Conservation (phyloP, 1,140 invertebrate genomes). For the Lucilia cuprina region DNA sequence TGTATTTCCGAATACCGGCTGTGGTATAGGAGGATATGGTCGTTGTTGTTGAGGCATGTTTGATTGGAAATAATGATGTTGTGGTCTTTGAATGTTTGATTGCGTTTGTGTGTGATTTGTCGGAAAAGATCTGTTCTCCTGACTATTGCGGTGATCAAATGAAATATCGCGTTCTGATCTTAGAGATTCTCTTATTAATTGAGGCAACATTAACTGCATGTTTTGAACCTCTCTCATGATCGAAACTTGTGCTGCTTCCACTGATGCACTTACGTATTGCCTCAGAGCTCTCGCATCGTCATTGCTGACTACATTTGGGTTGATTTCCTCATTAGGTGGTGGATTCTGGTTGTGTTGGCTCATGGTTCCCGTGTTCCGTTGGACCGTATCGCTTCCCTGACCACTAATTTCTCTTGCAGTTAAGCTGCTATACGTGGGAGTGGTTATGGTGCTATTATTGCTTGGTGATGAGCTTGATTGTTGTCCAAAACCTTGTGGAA, state of each 20-base stretch:
- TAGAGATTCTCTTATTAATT: neutral
- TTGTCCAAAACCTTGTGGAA: no score
- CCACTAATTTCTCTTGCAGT: neutral
- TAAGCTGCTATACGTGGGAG: neutral
- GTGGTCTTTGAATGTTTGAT: no score
- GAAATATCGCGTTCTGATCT: neutral
- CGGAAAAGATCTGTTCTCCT: no score
- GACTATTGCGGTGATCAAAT: neutral
- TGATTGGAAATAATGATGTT: no score
- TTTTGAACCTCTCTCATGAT: neutral
- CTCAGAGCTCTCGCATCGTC: neutral
- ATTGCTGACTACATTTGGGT: no score
- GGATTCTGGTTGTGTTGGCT: neutral
- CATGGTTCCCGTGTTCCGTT: neutral
- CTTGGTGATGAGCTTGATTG: no score
- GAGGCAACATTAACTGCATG: neutral
- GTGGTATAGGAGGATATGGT: no score
- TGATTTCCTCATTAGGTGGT: neutral
- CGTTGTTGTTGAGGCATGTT: no score
- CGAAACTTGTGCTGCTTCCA: neutral
- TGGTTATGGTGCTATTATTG: neutral
- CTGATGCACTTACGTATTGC: neutral
- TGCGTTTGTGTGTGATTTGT: no score
- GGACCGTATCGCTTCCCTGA: no score
- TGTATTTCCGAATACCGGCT: no score